Evolutionary conservation across 2,797 vertebrate genomes (phyloP).

Genomic region (Sciaenops ocellatus): DNA sequence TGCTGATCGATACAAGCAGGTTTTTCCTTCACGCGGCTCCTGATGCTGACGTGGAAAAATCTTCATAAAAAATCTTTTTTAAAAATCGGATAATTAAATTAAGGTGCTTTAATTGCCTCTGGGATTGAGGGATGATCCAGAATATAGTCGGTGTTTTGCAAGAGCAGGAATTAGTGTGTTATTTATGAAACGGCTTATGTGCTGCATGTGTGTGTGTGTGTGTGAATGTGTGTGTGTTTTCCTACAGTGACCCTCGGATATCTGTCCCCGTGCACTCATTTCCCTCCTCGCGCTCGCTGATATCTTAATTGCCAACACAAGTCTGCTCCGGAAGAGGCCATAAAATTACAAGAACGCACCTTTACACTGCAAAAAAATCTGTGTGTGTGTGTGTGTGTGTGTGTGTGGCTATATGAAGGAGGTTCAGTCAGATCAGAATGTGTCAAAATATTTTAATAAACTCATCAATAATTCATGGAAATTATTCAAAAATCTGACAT

Average conservation of each 20-base stretch:
- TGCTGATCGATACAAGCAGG: conserved; percentile 44
- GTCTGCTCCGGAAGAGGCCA: neutral
- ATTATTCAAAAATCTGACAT: neutral
- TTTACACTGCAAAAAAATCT: neutral
- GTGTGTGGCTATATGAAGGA: neutral
- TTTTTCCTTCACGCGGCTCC: neutral
- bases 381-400: too few relatives aligned
- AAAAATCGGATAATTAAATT: conserved; percentile 41
- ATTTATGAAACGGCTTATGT: neutral
- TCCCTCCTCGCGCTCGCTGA: conserved; percentile 17
- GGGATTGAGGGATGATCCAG: conserved; percentile 25
- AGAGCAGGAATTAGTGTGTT: neutral
- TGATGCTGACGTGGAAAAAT: neutral
- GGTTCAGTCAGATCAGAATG: too few relatives aligned
- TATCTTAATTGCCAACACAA: conserved; percentile 47
- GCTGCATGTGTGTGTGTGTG: neutral
- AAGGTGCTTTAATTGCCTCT: conserved; percentile 41
- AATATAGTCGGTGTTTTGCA: conserved; percentile 8
- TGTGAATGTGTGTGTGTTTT: neutral
- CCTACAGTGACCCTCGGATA: conserved; percentile 6
- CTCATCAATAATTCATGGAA: neutral
- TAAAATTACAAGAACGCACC: neutral
- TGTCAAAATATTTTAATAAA: neutral
- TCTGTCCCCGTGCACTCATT: conserved; percentile 26
- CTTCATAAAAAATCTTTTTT: neutral